Conservation (phyloP, 2,113 vertebrate genomes). For the Emydura subglobosa region DNA sequence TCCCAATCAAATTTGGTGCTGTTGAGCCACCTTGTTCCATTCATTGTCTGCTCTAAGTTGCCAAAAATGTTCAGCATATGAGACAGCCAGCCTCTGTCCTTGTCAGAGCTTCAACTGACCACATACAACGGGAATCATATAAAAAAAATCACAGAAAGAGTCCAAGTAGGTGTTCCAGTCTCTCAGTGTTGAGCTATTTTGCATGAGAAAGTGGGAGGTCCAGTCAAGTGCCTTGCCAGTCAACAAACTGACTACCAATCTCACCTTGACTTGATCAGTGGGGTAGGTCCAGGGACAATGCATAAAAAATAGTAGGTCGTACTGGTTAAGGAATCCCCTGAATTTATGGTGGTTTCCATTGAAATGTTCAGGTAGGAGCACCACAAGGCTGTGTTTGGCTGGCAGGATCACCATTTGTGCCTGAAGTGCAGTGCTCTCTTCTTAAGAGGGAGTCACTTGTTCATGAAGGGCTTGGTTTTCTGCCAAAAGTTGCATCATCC, state of each 20-base stretch:
- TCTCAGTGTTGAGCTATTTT: background rate
- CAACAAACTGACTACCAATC: background rate
- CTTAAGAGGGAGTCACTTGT: too few relatives aligned
- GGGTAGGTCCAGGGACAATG: background rate
- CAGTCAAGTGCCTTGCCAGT: background rate
- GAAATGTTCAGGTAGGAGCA: background rate
- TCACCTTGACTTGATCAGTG: background rate
- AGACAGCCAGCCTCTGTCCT: background rate
- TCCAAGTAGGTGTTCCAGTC: background rate
- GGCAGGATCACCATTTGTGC: too few relatives aligned
- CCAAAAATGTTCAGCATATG: background rate
- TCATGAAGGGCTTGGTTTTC: too few relatives aligned
- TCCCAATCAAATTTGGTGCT: background rate
- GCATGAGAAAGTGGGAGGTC: background rate
- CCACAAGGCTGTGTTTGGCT: too few relatives aligned
- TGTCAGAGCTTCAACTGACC: background rate
- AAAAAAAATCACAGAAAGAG: background rate
- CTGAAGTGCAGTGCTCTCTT: too few relatives aligned
- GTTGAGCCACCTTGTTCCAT: background rate
- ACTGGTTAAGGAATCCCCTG: background rate
- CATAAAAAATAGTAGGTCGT: background rate
- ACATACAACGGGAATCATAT: background rate
- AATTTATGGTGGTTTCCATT: background rate
- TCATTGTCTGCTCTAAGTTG: background rate
- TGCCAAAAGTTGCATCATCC: too few relatives aligned